Evolutionary conservation across 2,113 vertebrate species (phyloP), one percentile per base, ranked within the genome.

Genomic region (Albula glossodonta): DNA sequence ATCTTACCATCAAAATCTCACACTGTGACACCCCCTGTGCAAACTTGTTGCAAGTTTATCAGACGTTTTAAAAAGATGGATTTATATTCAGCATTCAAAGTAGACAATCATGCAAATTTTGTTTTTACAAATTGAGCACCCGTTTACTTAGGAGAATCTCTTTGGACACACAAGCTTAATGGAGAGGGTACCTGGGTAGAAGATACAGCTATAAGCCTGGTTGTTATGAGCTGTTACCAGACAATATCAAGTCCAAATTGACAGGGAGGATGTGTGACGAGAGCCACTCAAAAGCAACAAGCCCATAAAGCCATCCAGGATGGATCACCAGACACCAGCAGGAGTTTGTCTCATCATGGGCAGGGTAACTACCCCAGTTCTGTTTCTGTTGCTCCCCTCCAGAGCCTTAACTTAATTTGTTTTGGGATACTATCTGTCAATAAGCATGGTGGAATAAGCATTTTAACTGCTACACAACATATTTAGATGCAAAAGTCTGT

Each of bases 171-270:
- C 22, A 41, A 51, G 17, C 79, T 80, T 50, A 15, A 50, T 50
- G 41, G 78, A 80, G 79, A 80, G 79, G 17, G 11, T 51, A 22
- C 70, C n/a, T n/a, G 70, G 25, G 70, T 80, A 13, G 50, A 80
- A 80, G 12, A 12, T 13, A 51, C 22, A 19, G 41, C 13, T 2
- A 6, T 50, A 11, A 19, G 79, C 1, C 22, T 50, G 50, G 79
- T 15, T 80, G 48, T 80, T 80, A 50, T 17, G 31, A 80, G 50
- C 79, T 80, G 78, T 80, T 80, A 80, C 41, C 41, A 15, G 78
- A 49, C 78, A 80, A 80, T 49, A 10, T 74, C 70, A 74, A 74
- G 70, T 31, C n/a, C n/a, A 25, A n/a, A 74, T n/a, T 74, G 25
- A 74, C 25, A 74, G 70, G 12, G n/a, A 74, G 70, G n/a, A 74